Percentiles rank a stretch among this genome's conserved stretches.
Evolutionary conservation across 2,113 vertebrate species (phyloP).

Genomic region (Bolborhynchus lineola): DNA sequence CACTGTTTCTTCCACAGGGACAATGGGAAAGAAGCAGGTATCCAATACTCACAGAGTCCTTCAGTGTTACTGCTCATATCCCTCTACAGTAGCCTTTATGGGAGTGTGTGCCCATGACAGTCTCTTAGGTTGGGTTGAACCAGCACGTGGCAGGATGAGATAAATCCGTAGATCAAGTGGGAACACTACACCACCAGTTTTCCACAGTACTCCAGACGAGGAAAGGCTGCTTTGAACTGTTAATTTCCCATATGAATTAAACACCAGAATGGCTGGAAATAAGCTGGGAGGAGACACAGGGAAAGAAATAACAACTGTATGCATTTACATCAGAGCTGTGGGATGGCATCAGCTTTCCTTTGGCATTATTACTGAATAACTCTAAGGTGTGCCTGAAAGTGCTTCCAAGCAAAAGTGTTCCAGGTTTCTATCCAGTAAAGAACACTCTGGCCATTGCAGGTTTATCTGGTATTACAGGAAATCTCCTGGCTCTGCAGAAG

Average conservation of each 20-base stretch:
- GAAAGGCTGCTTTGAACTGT: neutral
- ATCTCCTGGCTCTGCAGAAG: neutral
- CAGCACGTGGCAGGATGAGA: neutral
- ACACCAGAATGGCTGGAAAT: neutral
- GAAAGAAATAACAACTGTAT: neutral
- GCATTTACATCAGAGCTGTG: neutral
- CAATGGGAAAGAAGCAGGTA: neutral
- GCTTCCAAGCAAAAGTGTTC: neutral
- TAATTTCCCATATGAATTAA: neutral
- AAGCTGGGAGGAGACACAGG: neutral
- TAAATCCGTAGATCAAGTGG: neutral
- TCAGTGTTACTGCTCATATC: no score
- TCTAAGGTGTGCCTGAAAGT: neutral
- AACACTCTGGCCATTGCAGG: neutral
- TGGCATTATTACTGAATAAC: neutral
- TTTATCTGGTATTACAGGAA: neutral
- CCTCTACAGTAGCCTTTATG: neutral
- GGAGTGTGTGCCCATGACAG: neutral
- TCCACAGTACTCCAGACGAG: neutral
- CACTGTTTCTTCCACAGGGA: neutral
- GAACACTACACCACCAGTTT: neutral
- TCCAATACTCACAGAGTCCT: neutral
- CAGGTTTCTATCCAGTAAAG: neutral
- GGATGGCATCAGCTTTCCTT: neutral
- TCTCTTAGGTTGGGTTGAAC: neutral